phyloP scores from a whole-genome alignment of 1,140 invertebrate genomes.

The Caenorhabditis latens region DNA sequence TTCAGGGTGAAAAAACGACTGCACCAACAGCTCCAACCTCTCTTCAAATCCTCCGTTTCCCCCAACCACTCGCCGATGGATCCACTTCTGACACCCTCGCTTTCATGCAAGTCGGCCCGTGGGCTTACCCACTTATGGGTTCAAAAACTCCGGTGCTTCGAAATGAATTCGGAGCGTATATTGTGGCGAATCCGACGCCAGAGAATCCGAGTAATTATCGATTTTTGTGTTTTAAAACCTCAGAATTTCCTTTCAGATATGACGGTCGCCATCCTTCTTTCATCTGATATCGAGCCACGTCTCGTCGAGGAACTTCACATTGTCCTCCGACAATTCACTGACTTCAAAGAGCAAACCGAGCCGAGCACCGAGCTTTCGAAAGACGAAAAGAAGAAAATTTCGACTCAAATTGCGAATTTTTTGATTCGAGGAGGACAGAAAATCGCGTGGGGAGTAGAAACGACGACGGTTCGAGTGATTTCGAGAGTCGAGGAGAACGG shows the following conservation, averaged over 20 bases:
- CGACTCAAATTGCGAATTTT: conserved; percentile 63
- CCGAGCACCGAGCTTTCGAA: conserved; percentile 17
- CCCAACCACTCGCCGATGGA: conserved; percentile 13
- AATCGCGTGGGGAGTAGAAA: conserved; percentile 62
- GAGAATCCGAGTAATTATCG: conserved; percentile 65
- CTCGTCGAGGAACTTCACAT: conserved; percentile 63
- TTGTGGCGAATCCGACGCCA: conserved; percentile 66
- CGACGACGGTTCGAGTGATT: conserved; percentile 41
- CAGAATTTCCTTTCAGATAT: conserved; percentile 61
- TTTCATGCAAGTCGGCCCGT: conserved; percentile 66
- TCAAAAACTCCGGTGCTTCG: conserved; percentile 64
- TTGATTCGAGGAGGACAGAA: conserved; percentile 65
- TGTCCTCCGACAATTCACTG: conserved; percentile 56
- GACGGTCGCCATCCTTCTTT: conserved; percentile 66
- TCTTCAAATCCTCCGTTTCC: conserved; percentile 65
- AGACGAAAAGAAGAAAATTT: conserved; percentile 63
- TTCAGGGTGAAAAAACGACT: conserved; percentile 65
- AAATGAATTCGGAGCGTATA: conserved; percentile 67
- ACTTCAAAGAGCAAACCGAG: conserved; percentile 58
- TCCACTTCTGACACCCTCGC: conserved; percentile 36
- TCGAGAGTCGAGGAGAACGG: conserved; percentile 52
- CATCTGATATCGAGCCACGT: conserved; percentile 62
- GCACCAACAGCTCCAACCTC: conserved; percentile 66
- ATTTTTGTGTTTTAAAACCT: neutral
- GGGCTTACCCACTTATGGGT: conserved; percentile 66